Evolutionary conservation across 2,888 invertebrate genomes (phyloP).

Genomic region (Malacosoma neustria): DNA sequence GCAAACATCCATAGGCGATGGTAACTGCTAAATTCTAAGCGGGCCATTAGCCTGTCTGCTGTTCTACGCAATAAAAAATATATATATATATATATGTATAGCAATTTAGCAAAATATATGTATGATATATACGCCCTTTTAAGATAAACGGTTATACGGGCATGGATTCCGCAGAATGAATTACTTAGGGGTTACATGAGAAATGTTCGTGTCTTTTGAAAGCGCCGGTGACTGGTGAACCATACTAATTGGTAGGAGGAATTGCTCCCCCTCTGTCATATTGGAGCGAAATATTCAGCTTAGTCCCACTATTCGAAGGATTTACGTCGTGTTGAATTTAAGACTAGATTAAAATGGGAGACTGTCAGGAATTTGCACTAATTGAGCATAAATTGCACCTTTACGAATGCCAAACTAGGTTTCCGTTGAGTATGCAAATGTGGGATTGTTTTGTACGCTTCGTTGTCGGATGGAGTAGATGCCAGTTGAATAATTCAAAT

Average conservation of each 20-base stretch:
- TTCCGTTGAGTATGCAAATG: constrained; percentile 32
- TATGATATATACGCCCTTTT: too few species aligned
- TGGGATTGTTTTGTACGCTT: constrained; percentile 27
- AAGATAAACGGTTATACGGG: constrained; percentile 20
- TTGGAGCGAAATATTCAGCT: constrained; percentile 32
- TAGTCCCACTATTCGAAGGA: constrained; percentile 50
- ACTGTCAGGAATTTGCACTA: constrained; percentile 28
- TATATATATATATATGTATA: too few species aligned
- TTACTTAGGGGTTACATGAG: constrained; percentile 40
- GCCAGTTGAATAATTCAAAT: constrained; percentile 31
- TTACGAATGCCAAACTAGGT: constrained; percentile 31
- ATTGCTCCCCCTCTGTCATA: constrained; percentile 37
- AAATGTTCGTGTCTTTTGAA: constrained; percentile 33
- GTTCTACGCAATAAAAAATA: too few species aligned
- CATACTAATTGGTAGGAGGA: constrained; percentile 48
- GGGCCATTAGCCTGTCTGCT: too few species aligned
- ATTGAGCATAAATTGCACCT: constrained; percentile 36
- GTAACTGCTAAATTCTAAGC: too few species aligned
- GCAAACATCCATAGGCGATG: too few species aligned
- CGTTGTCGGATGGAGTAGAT: constrained; percentile 20
- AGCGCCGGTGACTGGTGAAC: constrained; percentile 54
- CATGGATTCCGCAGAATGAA: constrained; percentile 43
- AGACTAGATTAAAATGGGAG: constrained; percentile 31
- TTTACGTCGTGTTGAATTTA: constrained; percentile 37
- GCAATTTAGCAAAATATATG: too few species aligned